Percentiles rank a stretch among this genome's conserved stretches.
phyloP scores from a whole-genome alignment of 2,113 vertebrate species.

The Catharus minimus region DNA sequence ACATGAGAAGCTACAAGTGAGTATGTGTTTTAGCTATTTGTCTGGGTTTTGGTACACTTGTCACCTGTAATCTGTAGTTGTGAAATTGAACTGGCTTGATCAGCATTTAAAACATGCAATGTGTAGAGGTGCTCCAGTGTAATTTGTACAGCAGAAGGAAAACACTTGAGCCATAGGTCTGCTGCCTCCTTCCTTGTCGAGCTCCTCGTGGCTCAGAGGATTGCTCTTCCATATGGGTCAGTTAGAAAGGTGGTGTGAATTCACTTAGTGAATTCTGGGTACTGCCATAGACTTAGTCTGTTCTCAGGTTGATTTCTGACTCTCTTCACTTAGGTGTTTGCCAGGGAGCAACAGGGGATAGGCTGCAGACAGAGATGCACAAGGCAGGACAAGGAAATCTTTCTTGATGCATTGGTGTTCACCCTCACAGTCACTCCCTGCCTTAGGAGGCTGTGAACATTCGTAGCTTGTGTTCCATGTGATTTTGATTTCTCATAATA shows the following conservation, averaged over 20 bases:
- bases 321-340: background rate
- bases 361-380: background rate
- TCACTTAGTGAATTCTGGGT: background rate
- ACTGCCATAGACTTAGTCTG: background rate
- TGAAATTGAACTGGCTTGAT: background rate
- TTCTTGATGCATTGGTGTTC: background rate
- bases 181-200: background rate
- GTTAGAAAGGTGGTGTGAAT: background rate
- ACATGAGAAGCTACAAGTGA: constrained; percentile 94
- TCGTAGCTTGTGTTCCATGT: background rate
- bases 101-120: background rate
- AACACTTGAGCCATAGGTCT: background rate
- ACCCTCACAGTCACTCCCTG: background rate
- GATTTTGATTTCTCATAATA: background rate
- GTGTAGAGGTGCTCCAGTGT: background rate
- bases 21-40: background rate
- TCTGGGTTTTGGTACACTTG: background rate
- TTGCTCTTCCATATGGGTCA: background rate
- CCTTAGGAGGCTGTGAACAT: background rate
- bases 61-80: background rate
- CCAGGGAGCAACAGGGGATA: background rate
- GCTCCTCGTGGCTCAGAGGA: background rate
- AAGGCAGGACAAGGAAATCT: background rate
- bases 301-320: background rate
- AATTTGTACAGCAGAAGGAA: background rate